Percentiles rank a stretch among this genome's conserved stretches.
phyloP scores from a whole-genome alignment of 2,113 vertebrate genomes.

The Epinephelus moara region DNA sequence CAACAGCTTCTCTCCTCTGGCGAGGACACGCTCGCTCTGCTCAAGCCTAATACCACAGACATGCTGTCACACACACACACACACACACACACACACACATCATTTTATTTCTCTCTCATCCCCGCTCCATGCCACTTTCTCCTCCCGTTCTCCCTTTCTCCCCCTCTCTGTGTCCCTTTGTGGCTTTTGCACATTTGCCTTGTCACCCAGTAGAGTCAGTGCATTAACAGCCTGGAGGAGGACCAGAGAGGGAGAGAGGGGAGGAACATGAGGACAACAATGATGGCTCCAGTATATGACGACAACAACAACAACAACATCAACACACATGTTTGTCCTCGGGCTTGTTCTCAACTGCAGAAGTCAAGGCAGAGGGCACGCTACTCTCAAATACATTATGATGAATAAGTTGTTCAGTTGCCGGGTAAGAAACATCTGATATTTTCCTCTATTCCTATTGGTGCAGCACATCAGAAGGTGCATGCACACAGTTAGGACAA shows the following conservation, averaged over 20 bases:
- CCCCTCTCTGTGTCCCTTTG: slow-evolving; percentile 40
- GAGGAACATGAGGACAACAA: slow-evolving; percentile 28
- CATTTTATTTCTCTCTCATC: not conserved
- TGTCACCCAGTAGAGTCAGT: slow-evolving; percentile 50
- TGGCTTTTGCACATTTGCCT: slow-evolving; percentile 62
- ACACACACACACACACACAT: slow-evolving; percentile 11
- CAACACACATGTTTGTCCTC: slow-evolving; percentile 29
- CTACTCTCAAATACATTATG: slow-evolving; percentile 4
- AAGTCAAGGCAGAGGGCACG: slow-evolving; percentile 21
- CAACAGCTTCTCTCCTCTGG: slow-evolving; percentile 74
- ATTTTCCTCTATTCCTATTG: slow-evolving; percentile 13
- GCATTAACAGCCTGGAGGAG: slow-evolving; percentile 61
- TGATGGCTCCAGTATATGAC: slow-evolving; percentile 22
- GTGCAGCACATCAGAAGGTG: not conserved
- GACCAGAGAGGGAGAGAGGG: not conserved
- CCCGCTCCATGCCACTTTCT: not conserved
- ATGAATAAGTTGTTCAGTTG: slow-evolving; percentile 8
- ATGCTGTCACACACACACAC: slow-evolving; percentile 48
- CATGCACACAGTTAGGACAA: not conserved
- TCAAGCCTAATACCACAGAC: slow-evolving; percentile 65
- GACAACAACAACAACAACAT: slow-evolving; percentile 38
- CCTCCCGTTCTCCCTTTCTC: not conserved
- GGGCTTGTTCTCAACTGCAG: slow-evolving; percentile 36
- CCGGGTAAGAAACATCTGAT: not conserved
- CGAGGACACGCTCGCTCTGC: slow-evolving; percentile 57